Base-by-base conservation (phyloP, 2,797 vertebrate genomes). In the Enteromius unitaeniatus region DNA sequence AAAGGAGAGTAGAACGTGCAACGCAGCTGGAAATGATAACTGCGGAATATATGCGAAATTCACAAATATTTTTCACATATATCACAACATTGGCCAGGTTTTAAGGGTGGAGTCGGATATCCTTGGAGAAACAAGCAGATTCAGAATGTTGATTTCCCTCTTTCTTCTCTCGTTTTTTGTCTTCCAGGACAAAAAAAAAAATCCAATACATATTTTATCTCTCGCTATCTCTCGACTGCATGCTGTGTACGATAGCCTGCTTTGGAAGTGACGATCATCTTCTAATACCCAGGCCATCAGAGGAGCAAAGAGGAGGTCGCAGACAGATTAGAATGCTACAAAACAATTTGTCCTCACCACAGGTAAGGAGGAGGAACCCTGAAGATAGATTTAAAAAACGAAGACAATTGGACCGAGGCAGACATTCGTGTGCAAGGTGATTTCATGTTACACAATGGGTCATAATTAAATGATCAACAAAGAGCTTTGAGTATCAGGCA, bases 191-290 rank as follows among this genome's bases (percentile, higher is more conserved):
- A 87, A 88, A 88, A 88, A 88, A 89, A 86, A 85, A 90, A 92
- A 92, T 15, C 89, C 91, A 95, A 95, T 95, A 94, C 94, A 95
- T 94, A 94, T 95, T 95, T 95, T 93, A 95, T 94, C 90, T 83
- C 23, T 40, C 68, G 89, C 89, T 93, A 94, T 95, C 93, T 94
- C 89, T 91, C 84, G 89, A 88, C 90, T 91, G 91, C 90, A 92
- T 69, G 84, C 87, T 84, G 86, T 45, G 78, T 86, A 76, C 83
- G 84, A 26, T 47, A 84, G 84, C 88, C 89, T 89, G 89, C 49
- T 68, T 84, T 91, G 82, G 87, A 87, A 89, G 72, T 84, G 87
- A 88, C 47, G 90, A 88, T 92, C 93, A 88, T 88, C 88, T 92
- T 90, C 90, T 91, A 90, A 88, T 87, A 81, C 86, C 84, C 81